Percentiles rank a stretch among this genome's conserved stretches.
Evolutionary conservation across 1,140 invertebrate species (phyloP).

Genomic region (Pogonomyrmex barbatus): DNA sequence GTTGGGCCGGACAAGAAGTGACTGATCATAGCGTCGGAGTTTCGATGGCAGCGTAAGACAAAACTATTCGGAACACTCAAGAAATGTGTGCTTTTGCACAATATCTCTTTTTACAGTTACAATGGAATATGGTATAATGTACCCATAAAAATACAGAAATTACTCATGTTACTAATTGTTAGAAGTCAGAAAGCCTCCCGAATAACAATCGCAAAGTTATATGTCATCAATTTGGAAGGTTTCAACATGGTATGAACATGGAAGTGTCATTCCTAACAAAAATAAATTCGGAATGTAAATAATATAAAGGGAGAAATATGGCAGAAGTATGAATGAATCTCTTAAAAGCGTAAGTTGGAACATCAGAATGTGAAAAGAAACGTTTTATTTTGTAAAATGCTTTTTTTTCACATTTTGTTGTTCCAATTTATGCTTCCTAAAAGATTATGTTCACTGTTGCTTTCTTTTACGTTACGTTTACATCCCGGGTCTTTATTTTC

Average conservation of each 20-base stretch:
- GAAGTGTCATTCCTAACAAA: background rate
- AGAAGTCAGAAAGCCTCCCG: background rate
- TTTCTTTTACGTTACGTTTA: no score
- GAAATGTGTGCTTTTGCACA: background rate
- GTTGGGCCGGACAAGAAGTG: slow-evolving; percentile 68
- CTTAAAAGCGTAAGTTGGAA: no score
- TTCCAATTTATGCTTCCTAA: no score
- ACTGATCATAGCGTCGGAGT: slow-evolving; percentile 63
- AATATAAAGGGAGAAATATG: no score
- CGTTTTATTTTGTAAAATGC: no score
- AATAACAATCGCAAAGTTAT: slow-evolving; percentile 35
- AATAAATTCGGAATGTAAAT: no score
- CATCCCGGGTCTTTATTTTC: no score
- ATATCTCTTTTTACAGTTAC: slow-evolving; percentile 40
- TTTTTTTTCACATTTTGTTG: no score
- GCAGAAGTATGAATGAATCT: no score
- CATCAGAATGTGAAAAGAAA: no score
- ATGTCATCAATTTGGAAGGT: slow-evolving; percentile 20
- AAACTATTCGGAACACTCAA: background rate
- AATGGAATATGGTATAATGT: slow-evolving; percentile 41
- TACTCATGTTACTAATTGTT: slow-evolving; percentile 22
- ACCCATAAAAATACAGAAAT: slow-evolving; percentile 11
- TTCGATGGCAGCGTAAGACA: slow-evolving; percentile 63
- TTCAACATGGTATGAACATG: slow-evolving; percentile 22
- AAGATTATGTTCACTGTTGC: no score